phyloP scores from a whole-genome alignment of 2,113 vertebrate species.

The Zootoca vivipara region DNA sequence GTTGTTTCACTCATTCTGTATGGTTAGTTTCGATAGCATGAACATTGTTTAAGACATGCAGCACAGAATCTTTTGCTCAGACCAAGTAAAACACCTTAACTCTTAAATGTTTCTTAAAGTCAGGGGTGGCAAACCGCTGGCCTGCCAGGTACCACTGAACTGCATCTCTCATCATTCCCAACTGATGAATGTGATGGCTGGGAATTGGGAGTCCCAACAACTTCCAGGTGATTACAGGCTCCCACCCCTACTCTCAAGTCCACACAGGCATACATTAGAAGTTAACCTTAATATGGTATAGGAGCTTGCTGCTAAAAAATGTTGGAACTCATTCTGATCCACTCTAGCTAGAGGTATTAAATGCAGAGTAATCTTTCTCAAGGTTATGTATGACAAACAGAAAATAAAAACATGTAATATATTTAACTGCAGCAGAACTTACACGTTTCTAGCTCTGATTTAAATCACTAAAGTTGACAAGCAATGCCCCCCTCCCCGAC shows the following conservation, averaged over 20 bases:
- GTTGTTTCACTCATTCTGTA: neutral
- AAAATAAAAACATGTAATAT: neutral
- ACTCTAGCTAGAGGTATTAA: neutral
- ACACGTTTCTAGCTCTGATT: neutral
- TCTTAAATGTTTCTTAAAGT: neutral
- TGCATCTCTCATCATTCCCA: too few relatives aligned
- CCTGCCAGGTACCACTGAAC: too few relatives aligned
- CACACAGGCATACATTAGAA: neutral
- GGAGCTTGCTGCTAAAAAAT: neutral
- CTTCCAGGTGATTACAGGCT: too few relatives aligned
- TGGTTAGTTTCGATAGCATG: slow-evolving; percentile 2
- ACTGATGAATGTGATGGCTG: too few relatives aligned
- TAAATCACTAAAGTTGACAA: neutral
- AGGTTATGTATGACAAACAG: too few relatives aligned
- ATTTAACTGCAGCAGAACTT: neutral
- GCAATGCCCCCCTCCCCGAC: neutral
- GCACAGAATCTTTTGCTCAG: neutral
- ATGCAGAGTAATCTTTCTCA: neutral
- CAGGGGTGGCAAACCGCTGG: too few relatives aligned
- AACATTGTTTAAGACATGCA: slow-evolving; percentile 18
- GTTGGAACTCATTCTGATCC: neutral
- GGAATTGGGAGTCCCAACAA: too few relatives aligned
- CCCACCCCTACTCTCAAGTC: too few relatives aligned
- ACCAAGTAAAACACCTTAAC: neutral
- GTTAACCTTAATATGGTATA: neutral